A percentile compares a stretch with the other conserved stretches of the same genome.
Conservation (phyloP, 2,797 vertebrate species). For the Tokudaia muenninki region DNA sequence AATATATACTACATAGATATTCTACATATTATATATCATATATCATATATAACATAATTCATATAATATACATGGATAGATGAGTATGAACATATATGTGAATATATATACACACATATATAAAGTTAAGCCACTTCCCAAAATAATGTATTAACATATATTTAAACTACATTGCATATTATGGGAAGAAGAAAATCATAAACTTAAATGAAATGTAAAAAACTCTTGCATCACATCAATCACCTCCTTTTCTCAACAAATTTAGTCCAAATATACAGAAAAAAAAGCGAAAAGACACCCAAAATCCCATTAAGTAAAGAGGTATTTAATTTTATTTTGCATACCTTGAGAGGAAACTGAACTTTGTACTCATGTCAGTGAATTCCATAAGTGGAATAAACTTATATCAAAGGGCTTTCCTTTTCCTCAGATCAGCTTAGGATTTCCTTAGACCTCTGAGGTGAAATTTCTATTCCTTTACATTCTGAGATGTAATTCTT, state of each 20-base stretch:
- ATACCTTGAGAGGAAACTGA: background rate
- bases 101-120: background rate
- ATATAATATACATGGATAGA: too few relatives aligned
- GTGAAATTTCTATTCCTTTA: background rate
- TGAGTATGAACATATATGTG: too few relatives aligned
- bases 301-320: background rate
- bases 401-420: background rate
- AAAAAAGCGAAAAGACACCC: background rate
- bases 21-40: too few relatives aligned
- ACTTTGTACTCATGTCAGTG: background rate
- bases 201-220: background rate
- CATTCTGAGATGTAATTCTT: background rate
- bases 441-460: background rate
- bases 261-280: background rate
- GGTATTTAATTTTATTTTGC: background rate
- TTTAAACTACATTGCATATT: background rate
- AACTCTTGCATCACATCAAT: background rate
- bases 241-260: background rate
- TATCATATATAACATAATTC: too few relatives aligned
- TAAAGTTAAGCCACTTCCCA: background rate
- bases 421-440: background rate
- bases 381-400: background rate
- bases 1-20: background rate
- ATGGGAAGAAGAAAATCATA: background rate
- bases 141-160: background rate